phyloP scores from a whole-genome alignment of 2,888 invertebrate species.

The Furcula furcula region DNA sequence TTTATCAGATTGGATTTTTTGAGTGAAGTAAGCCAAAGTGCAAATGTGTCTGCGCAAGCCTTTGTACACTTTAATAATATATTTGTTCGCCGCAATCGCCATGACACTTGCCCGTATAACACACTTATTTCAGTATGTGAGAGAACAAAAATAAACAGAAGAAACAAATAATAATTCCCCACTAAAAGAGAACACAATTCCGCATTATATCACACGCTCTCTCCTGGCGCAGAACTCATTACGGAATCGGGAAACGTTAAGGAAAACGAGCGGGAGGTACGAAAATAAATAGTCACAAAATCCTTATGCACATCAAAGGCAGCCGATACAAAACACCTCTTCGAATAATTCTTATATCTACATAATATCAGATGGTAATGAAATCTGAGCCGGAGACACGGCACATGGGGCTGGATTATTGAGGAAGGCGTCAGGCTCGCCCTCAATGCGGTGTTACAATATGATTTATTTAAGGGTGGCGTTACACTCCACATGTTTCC shows the following conservation, averaged over 20 bases:
- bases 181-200: not conserved
- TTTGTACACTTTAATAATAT: no score
- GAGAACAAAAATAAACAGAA: no score
- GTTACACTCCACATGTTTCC: conserved; percentile 45
- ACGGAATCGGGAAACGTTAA: conserved; percentile 1
- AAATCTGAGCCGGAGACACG: conserved; percentile 41
- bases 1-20: no score
- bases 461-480: conserved; percentile 47
- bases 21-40: no score
- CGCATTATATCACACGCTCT: not conserved
- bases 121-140: no score
- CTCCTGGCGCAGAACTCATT: conserved; percentile 5
- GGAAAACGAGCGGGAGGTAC: not conserved
- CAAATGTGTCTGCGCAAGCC: no score
- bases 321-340: conserved; percentile 24
- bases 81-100: no score
- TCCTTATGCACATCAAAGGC: conserved; percentile 8
- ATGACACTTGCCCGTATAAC: no score
- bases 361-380: conserved; percentile 45
- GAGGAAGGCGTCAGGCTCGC: conserved; percentile 40
- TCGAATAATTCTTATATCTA: conserved; percentile 25
- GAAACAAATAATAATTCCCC: not conserved
- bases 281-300: conserved; percentile 3
- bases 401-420: conserved; percentile 26
- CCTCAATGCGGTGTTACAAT: conserved; percentile 45